These are phyloP conservation scores for Haplochromis vanheusdeni DNA, from an alignment of 2,113 vertebrate species.

Conservation along the genomic window DNA sequence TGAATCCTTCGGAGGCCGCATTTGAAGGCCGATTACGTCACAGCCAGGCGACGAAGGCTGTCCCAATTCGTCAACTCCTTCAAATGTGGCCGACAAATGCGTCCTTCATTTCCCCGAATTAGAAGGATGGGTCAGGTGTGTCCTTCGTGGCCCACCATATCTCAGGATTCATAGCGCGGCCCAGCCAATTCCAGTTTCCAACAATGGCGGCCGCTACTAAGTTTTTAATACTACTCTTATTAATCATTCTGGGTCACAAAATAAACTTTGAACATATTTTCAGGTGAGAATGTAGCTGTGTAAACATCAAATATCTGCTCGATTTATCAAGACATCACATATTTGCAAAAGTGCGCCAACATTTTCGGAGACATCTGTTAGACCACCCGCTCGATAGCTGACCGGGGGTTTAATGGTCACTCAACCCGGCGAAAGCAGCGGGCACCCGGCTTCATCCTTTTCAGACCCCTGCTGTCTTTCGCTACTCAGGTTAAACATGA, in stretches of 20 bases:
- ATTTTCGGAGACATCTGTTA: accelerated
- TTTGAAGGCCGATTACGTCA: accelerated
- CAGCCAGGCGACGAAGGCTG: not conserved
- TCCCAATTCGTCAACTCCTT: not conserved
- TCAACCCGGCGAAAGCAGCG: too few relatives aligned
- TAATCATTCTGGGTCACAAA: accelerated
- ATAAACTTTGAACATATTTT: not conserved
- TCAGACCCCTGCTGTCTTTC: too few relatives aligned
- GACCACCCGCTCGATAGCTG: accelerated
- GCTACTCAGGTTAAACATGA: not conserved
- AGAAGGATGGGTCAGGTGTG: not conserved
- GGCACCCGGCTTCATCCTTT: accelerated
- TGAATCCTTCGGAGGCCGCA: accelerated
- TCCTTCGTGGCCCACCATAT: not conserved
- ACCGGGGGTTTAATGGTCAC: too few relatives aligned
- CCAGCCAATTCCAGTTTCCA: accelerated
- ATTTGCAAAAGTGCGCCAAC: accelerated
- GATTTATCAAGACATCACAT: accelerated
- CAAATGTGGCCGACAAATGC: not conserved
- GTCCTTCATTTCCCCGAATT: not conserved
- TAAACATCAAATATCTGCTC: accelerated
- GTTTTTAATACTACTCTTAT: accelerated
- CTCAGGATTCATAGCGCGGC: accelerated
- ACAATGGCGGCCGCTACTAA: accelerated
- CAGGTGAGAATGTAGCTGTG: accelerated